A percentile compares a stretch with the other conserved stretches of the same genome.
Evolutionary conservation across 2,888 invertebrate species (phyloP).

Genomic region (Papilio elwesi): DNA sequence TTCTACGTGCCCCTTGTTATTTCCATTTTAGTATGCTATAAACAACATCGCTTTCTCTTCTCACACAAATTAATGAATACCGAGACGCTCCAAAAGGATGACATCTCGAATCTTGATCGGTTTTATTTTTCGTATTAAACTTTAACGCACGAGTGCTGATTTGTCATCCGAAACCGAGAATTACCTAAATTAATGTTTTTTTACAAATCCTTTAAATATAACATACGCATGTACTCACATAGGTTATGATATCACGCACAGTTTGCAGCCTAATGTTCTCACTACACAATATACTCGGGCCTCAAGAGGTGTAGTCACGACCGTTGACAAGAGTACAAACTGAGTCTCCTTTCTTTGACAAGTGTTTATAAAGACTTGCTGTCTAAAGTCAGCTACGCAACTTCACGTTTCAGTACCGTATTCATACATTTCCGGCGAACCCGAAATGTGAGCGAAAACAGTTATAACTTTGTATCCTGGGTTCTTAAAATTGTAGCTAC

Average conservation of each 20-base stretch:
- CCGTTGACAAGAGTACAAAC: too few species aligned
- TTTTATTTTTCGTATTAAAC: conserved; percentile 17
- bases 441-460: too few species aligned
- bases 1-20: background rate
- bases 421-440: too few species aligned
- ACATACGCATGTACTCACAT: background rate
- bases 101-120: conserved; percentile 26
- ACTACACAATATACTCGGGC: too few species aligned
- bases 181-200: conserved; percentile 1
- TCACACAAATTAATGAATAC: conserved; percentile 20
- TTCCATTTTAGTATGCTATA: conserved; percentile 31
- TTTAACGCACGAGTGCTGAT: background rate
- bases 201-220: conserved; percentile 1
- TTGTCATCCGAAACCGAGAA: conserved; percentile 7
- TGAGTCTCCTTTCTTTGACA: too few species aligned
- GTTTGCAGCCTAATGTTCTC: too few species aligned
- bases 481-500: too few species aligned
- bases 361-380: too few species aligned
- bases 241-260: background rate
- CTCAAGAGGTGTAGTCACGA: too few species aligned
- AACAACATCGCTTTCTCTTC: conserved; percentile 16
- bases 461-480: too few species aligned
- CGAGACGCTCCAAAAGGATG: background rate
- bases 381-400: too few species aligned
- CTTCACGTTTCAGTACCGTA: too few species aligned